phyloP scores from a whole-genome alignment of 37 sponge, comb jelly and placozoan species.

The Chondrosia reniformis region DNA sequence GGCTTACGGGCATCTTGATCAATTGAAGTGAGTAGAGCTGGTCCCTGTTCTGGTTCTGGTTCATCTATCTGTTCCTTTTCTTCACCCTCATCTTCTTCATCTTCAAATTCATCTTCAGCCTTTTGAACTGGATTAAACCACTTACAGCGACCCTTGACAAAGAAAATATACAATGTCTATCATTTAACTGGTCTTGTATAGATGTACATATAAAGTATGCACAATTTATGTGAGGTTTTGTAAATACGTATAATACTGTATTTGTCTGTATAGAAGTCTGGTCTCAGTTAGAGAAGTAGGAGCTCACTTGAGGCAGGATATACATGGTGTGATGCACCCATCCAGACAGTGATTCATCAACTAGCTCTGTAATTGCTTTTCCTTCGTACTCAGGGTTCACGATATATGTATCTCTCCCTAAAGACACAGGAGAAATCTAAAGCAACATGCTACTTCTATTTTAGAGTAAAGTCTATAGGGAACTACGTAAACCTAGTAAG shows the following conservation, averaged over 20 bases:
- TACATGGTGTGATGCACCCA: constrained; percentile 94
- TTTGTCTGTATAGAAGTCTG: too few relatives aligned
- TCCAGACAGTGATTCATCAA: constrained; percentile 73
- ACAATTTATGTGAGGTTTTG: not conserved
- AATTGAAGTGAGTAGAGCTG: constrained; percentile 87
- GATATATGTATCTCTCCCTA: constrained; percentile 26
- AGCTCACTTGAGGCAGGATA: constrained; percentile 89
- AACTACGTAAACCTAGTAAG: too few relatives aligned
- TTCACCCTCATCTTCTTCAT: constrained; percentile 89
- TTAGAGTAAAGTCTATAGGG: too few relatives aligned
- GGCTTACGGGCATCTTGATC: constrained; percentile 78
- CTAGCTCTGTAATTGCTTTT: constrained; percentile 64
- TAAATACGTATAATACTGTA: too few relatives aligned
- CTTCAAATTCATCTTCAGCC: constrained; percentile 96
- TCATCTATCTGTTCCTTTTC: constrained; percentile 91
- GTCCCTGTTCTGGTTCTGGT: constrained; percentile 93
- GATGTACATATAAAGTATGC: not conserved
- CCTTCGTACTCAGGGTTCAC: constrained; percentile 89
- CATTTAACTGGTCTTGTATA: not conserved
- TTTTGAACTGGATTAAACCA: constrained; percentile 98
- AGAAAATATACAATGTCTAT: not conserved
- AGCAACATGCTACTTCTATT: too few relatives aligned
- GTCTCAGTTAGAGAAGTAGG: too few relatives aligned
- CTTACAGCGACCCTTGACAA: constrained; percentile 83
- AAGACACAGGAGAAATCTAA: not conserved